These are phyloP conservation scores for Megalurothrips usitatus DNA, from an alignment of 2,888 invertebrate genomes.

Conservation along the genomic window DNA sequence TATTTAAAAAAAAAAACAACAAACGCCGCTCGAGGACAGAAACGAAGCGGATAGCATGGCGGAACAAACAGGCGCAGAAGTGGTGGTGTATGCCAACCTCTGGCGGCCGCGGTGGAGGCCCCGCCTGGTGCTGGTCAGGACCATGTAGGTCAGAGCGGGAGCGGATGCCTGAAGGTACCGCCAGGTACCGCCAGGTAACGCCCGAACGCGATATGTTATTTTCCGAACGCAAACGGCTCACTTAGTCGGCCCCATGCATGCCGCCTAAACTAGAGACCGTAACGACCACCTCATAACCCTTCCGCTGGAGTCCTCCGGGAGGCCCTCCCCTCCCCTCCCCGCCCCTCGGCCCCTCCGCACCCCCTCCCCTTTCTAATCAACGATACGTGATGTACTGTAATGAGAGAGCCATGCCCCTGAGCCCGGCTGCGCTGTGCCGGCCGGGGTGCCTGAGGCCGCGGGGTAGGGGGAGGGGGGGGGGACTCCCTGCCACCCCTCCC, in stretches of 20 bases:
- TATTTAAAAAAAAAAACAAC: no score
- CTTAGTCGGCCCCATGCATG: background rate
- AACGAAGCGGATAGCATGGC: no score
- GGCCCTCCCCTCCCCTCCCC: background rate
- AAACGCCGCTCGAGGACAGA: no score
- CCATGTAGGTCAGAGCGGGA: no score
- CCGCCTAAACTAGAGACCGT: background rate
- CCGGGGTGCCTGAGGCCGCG: background rate
- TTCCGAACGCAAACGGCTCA: background rate
- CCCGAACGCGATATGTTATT: background rate
- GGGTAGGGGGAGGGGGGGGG: background rate
- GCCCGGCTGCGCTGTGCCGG: background rate
- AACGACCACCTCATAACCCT: background rate
- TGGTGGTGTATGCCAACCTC: no score
- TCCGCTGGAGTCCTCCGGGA: background rate
- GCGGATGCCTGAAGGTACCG: no score
- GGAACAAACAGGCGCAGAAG: no score
- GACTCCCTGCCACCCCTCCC: background rate
- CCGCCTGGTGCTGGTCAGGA: no score
- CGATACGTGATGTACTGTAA: conserved; percentile 24
- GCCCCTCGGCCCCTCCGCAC: background rate
- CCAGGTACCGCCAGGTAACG: no score
- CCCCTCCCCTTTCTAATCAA: conserved; percentile 16
- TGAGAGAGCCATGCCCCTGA: background rate
- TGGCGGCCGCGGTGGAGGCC: no score